Evolutionary conservation across 2,888 invertebrate species (phyloP), one percentile per base, ranked within the genome.

Genomic region (Buathra laborator): DNA sequence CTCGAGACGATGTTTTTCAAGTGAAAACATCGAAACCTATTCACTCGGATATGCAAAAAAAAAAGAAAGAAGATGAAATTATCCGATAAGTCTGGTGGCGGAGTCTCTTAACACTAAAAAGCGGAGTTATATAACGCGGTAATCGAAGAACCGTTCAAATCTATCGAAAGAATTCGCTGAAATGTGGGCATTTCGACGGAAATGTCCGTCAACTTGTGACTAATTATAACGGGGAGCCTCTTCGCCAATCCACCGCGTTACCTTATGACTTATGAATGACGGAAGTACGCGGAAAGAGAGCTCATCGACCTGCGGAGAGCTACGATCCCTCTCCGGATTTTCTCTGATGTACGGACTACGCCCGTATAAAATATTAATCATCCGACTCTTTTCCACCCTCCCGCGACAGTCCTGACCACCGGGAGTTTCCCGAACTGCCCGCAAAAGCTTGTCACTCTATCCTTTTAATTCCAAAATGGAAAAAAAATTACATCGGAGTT

Each of bases 231-330:
- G n/a, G 56, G 56, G 53, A 67, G 44, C 32, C 77, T 48, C 51
- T 67, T 81, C 62, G 43, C 29, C 44, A 51, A 29, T 59, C 71
- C 37, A 37, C 37, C 37, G 37, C 71, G 56, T 53, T 44, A 37
- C 24, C 24, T 59, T 43, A 53, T 85, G 71, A 85, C 44, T 83
- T 80, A 85, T 85, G 76, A 80, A 85, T 72, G 80, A 80, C 67
- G 59, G 48, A 77, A 76, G 79, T 77, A 71, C 59, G 14, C 32
- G 59, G 32, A 29, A 12, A 29, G 32, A 74, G 68, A 51, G 68
- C 59, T 43, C 62, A 76, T 72, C 82, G 79, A 76, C 66, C 76
- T 9, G 56, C 19, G 19, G 12, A 48, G n/a, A 62, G 32, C 59
- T n/a, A 62, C 7, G 6, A 32, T 74, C 77, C 32, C 51, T 68